A percentile compares a stretch with the other conserved stretches of the same genome.
Evolutionary conservation across 2,888 invertebrate genomes (phyloP).

Genomic region (Nasonovia ribisnigri): DNA sequence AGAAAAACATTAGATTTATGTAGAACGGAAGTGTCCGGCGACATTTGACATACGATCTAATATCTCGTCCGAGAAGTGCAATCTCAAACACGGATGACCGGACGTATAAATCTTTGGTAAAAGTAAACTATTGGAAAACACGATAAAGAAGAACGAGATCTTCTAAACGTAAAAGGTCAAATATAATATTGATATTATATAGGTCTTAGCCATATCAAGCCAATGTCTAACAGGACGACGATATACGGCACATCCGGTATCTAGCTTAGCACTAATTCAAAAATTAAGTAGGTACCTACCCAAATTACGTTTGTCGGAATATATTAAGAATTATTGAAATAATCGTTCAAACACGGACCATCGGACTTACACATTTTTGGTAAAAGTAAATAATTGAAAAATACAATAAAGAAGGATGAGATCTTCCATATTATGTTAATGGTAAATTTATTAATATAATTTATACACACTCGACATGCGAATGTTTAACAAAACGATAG

Average conservation of each 20-base stretch:
- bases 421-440: not conserved
- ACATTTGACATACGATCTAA: no score
- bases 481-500: not conserved
- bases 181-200: no score
- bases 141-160: not conserved
- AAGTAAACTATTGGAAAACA: not conserved
- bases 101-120: not conserved
- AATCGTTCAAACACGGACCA: not conserved
- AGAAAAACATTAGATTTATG: not conserved
- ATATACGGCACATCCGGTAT: not conserved
- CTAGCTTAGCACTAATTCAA: not conserved
- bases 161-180: not conserved
- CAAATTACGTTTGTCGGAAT: not conserved
- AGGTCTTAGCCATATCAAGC: no score
- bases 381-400: not conserved
- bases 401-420: not conserved
- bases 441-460: not conserved
- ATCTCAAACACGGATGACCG: not conserved
- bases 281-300: not conserved
- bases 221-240: not conserved
- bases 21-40: not conserved
- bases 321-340: not conserved
- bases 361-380: not conserved
- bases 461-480: no score
- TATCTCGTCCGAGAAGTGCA: not conserved